These are phyloP conservation scores for Drosophila atripex DNA, from an alignment of 2,888 invertebrate genomes.

Conservation along the genomic window DNA sequence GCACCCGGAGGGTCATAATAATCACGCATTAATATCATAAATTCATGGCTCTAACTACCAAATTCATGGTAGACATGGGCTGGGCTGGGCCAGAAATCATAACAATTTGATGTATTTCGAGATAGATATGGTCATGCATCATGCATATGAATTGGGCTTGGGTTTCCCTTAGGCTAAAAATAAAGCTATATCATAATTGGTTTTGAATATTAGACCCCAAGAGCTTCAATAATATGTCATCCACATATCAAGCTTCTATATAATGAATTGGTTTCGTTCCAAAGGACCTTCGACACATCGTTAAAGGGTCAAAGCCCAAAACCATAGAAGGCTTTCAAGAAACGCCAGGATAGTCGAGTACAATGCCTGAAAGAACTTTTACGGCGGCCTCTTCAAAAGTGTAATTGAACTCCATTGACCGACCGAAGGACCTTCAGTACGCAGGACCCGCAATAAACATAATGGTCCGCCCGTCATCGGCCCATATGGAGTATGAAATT, in stretches of 20 bases:
- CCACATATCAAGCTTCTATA: neutral
- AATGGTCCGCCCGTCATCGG: constrained; percentile 19
- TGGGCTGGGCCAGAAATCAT: constrained; percentile 49
- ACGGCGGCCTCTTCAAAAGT: constrained; percentile 48
- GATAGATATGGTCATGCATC: constrained; percentile 43
- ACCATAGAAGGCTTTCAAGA: constrained; percentile 29
- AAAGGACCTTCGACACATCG: constrained; percentile 36
- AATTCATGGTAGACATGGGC: constrained; percentile 65
- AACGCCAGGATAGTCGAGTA: constrained; percentile 52
- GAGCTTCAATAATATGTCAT: neutral
- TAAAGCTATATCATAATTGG: constrained; percentile 1
- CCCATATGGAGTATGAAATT: constrained; percentile 55
- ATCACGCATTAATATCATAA: constrained; percentile 79
- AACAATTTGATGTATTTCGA: constrained; percentile 65
- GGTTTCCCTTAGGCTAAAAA: neutral
- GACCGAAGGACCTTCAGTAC: constrained; percentile 10
- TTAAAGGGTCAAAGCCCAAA: constrained; percentile 22
- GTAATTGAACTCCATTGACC: constrained; percentile 62
- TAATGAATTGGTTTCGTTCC: constrained; percentile 33
- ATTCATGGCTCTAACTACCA: constrained; percentile 67
- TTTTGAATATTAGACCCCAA: neutral
- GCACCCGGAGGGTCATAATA: constrained; percentile 56
- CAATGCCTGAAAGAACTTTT: constrained; percentile 51
- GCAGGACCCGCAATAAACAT: constrained; percentile 48
- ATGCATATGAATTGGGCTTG: constrained; percentile 50